Evolutionary conservation across 2,797 vertebrate genomes (phyloP).

Genomic region (Eleutherodactylus coqui): DNA sequence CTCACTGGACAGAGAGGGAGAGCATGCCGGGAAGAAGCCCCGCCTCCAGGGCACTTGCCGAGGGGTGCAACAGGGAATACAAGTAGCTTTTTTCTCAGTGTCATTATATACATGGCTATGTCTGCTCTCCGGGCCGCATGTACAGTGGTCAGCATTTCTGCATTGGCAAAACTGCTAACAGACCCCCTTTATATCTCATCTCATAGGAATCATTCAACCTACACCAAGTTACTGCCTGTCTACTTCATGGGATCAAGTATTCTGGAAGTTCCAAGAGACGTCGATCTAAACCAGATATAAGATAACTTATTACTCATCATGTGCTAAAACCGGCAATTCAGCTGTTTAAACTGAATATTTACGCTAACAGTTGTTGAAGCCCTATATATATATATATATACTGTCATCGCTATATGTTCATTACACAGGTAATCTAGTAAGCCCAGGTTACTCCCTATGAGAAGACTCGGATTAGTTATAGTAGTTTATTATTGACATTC

Average conservation of each 20-base stretch:
- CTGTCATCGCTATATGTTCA: not conserved
- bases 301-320: not conserved
- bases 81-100: too few species aligned
- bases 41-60: too few species aligned
- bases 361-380: not conserved
- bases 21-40: too few species aligned
- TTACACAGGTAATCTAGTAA: not conserved
- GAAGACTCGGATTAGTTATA: not conserved
- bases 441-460: not conserved
- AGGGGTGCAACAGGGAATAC: too few species aligned
- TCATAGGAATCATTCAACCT: not conserved
- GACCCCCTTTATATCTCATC: too few species aligned
- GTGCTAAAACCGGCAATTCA: not conserved
- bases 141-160: too few species aligned
- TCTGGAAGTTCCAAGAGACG: not conserved
- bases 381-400: not conserved
- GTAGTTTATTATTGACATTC: not conserved
- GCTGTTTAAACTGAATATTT: not conserved
- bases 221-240: too few species aligned
- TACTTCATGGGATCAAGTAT: not conserved
- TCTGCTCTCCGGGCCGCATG: too few species aligned
- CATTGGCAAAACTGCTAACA: too few species aligned
- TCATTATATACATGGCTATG: too few species aligned
- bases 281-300: not conserved
- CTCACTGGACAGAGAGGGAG: too few species aligned